Percentiles rank a stretch among this genome's conserved stretches.
phyloP scores from a whole-genome alignment of 2,797 vertebrate genomes.

The Siniperca scherzeri region DNA sequence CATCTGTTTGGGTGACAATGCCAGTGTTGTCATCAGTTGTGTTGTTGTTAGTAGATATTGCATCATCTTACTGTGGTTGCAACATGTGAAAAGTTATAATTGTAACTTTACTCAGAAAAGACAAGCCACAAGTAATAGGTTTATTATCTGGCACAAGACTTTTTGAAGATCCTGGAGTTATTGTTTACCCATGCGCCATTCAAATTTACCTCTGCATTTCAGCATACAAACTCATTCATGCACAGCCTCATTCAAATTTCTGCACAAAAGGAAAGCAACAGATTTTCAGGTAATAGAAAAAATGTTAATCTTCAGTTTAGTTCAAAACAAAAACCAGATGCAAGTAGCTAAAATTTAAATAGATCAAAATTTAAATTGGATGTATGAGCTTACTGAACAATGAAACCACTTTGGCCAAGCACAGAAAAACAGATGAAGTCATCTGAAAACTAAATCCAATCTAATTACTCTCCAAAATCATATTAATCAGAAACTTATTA shows the following conservation, averaged over 20 bases:
- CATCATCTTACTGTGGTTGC: neutral
- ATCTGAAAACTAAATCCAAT: neutral
- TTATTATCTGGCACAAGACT: neutral
- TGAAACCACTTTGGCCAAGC: neutral
- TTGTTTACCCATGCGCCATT: neutral
- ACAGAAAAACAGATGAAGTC: neutral
- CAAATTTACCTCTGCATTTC: neutral
- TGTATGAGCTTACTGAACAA: neutral
- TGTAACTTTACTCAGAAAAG: neutral
- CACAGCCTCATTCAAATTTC: neutral
- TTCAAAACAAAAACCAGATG: neutral
- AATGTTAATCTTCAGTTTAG: neutral
- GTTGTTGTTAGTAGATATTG: neutral
- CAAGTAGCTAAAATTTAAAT: slow-evolving; percentile 2
- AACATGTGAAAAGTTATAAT: neutral
- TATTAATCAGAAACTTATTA: neutral
- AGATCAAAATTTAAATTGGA: neutral
- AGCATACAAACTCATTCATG: neutral
- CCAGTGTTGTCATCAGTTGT: neutral
- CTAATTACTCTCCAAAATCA: neutral
- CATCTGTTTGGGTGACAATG: neutral
- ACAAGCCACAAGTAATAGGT: neutral
- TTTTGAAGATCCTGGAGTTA: neutral
- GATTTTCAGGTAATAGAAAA: neutral
- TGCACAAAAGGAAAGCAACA: neutral